These are phyloP conservation scores for Paedocypris micromegethes DNA, from an alignment of 2,797 vertebrate genomes.

Conservation along the genomic window DNA sequence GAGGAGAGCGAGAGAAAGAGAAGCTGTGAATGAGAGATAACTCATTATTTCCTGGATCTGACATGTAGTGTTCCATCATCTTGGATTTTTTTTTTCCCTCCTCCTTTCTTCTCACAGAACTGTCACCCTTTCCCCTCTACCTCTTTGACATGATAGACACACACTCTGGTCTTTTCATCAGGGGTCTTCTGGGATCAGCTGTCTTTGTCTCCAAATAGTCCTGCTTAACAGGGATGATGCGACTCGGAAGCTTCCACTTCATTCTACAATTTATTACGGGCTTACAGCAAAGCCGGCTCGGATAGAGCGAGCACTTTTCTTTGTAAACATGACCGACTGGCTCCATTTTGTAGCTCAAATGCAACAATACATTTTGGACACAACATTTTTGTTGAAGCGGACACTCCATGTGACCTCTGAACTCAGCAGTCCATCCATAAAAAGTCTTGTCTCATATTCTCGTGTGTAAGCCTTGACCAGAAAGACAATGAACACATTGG, in stretches of 20 bases:
- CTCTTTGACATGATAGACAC: constrained; percentile 45
- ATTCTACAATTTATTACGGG: neutral
- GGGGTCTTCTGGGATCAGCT: constrained; percentile 24
- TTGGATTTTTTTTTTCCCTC: constrained; percentile 35
- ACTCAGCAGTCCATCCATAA: too few species aligned
- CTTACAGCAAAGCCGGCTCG: neutral
- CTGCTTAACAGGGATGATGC: neutral
- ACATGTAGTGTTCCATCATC: constrained; percentile 47
- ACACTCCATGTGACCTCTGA: too few species aligned
- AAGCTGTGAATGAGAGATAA: constrained; percentile 50
- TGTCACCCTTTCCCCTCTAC: constrained; percentile 16
- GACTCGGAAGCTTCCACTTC: neutral
- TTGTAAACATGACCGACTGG: neutral
- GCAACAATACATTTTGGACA: too few species aligned
- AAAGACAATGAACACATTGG: too few species aligned
- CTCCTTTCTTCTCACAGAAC: constrained; percentile 18
- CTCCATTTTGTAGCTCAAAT: too few species aligned
- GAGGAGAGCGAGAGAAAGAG: constrained; percentile 1
- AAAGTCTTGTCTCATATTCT: too few species aligned
- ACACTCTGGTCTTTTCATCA: constrained; percentile 30
- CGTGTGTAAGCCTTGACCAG: too few species aligned
- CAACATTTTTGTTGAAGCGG: too few species aligned
- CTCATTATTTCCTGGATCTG: constrained; percentile 50
- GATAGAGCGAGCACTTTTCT: neutral
- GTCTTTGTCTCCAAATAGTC: constrained; percentile 6